Percentiles rank a stretch among this genome's conserved stretches.
Evolutionary conservation across 2,113 vertebrate genomes (phyloP).

Genomic region (Pterophyllum scalare): DNA sequence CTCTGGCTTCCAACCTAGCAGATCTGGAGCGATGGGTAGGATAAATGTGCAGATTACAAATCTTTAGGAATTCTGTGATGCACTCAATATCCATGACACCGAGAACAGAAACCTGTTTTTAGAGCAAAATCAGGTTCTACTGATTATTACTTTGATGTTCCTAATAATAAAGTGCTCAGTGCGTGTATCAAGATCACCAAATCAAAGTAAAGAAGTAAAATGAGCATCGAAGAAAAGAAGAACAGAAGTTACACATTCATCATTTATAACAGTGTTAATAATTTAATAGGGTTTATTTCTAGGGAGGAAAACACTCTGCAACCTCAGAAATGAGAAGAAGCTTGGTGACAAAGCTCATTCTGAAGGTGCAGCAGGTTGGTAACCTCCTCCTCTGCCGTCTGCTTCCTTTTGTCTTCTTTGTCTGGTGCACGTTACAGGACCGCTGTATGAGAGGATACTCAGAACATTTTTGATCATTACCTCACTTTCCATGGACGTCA

Average conservation of each 20-base stretch:
- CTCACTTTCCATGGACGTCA: slow-evolving; percentile 34
- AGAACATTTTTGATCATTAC: background rate
- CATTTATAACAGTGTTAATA: slow-evolving; percentile 57
- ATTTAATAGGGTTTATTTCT: slow-evolving; percentile 46
- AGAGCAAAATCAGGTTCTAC: background rate
- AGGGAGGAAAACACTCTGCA: slow-evolving; percentile 33
- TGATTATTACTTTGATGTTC: background rate
- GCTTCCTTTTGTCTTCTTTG: background rate
- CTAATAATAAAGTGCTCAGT: background rate
- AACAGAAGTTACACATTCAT: slow-evolving; percentile 3
- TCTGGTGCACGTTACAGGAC: background rate
- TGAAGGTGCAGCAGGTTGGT: background rate
- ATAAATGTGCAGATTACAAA: too few relatives aligned
- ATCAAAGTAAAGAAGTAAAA: background rate
- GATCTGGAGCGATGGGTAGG: too few relatives aligned
- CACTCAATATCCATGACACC: background rate
- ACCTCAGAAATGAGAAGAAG: slow-evolving; percentile 19
- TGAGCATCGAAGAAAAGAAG: background rate
- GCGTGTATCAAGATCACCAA: background rate
- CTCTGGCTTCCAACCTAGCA: too few relatives aligned
- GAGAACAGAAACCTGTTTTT: background rate
- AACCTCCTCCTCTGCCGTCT: background rate
- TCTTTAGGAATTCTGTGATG: too few relatives aligned
- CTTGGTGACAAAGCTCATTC: slow-evolving; percentile 41
- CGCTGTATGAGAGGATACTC: background rate